Percentiles rank a stretch among this genome's conserved stretches.
Conservation (phyloP, 2,113 vertebrate genomes). For the Hassar affinis region DNA sequence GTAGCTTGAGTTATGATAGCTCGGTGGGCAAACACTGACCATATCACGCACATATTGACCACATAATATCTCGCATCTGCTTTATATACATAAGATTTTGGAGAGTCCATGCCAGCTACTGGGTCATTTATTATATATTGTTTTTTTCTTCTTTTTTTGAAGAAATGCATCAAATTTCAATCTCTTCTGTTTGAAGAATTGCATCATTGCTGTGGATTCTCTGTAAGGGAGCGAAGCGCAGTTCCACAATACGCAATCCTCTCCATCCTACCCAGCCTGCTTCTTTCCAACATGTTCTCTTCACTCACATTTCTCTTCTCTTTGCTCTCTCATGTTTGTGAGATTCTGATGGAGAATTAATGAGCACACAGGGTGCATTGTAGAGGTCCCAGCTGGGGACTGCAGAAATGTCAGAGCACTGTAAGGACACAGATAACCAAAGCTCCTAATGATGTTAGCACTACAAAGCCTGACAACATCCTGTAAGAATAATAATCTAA, state of each 20-base stretch:
- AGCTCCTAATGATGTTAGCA: conserved; percentile 64
- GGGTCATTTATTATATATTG: conserved; percentile 1
- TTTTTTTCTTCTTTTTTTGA: not conserved
- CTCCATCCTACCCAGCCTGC: not conserved
- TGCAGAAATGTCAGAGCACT: conserved; percentile 65
- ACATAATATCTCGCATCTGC: no score
- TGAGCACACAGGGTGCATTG: conserved; percentile 47
- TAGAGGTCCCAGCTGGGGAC: conserved; percentile 44
- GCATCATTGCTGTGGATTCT: no score
- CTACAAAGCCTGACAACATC: conserved; percentile 68
- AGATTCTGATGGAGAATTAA: conserved; percentile 53
- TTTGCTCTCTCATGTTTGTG: not conserved
- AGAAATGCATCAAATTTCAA: not conserved
- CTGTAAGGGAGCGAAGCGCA: not conserved
- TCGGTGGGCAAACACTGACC: not conserved
- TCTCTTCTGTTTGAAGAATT: not conserved
- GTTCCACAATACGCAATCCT: not conserved
- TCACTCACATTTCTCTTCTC: conserved; percentile 15
- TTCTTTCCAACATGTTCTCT: conserved; percentile 43
- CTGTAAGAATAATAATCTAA: conserved; percentile 60
- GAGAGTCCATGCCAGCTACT: not conserved
- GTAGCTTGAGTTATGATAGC: not conserved
- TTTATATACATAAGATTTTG: not conserved
- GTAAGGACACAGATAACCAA: conserved; percentile 63
- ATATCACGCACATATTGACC: not conserved